Evolutionary conservation across 2,888 invertebrate genomes (phyloP), one percentile per base, ranked within the genome.

Genomic region (Agapostemon virescens): DNA sequence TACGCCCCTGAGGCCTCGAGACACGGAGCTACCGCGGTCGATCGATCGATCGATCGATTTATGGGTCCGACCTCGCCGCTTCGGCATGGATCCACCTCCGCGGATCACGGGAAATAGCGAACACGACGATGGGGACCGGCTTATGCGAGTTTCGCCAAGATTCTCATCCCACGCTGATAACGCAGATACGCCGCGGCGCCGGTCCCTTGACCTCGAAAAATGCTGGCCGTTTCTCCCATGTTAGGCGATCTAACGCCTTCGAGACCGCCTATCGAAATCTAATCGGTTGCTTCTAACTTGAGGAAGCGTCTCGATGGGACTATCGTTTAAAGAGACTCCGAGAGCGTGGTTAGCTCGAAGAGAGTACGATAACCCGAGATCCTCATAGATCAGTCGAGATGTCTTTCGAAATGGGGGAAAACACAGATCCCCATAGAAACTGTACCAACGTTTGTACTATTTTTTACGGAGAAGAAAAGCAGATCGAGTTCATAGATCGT

Each of bases 41-140:
- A 87, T 82, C 84, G 84, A 85, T 69, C 82, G 77, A 87, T 82
- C 84, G 84, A 85, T 85, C 84, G 82, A 87, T 88, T 85, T 81
- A 86, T 81, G 74, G 72, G 68, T 84, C 71, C 82, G 79, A 85
- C 84, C 81, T 85, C 77, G 82, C 70, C 66, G 72, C 74, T 69
- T 70, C 69, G 69, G 38, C 52, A 69, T 71, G 52, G 61, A 83
- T 79, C 78, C 49, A 55, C 66, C 73, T 58, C 61, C 49, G 64
- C 70, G 67, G 71, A 77, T 81, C 81, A 17, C 20, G 55, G 77
- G n/a, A 64, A 55, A 61, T 23, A n/a, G 30, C 40, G 67, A 45
- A 58, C 52, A 73, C 67, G 66, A 15, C 66, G 45, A 45, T 7
- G 49, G 11, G 11, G 68, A 6, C 74, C 70, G 77, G 76, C 78